Percentiles rank a stretch among this genome's conserved stretches.
Conservation (phyloP, 2,797 vertebrate genomes). For the Toxotes lorentzi region DNA sequence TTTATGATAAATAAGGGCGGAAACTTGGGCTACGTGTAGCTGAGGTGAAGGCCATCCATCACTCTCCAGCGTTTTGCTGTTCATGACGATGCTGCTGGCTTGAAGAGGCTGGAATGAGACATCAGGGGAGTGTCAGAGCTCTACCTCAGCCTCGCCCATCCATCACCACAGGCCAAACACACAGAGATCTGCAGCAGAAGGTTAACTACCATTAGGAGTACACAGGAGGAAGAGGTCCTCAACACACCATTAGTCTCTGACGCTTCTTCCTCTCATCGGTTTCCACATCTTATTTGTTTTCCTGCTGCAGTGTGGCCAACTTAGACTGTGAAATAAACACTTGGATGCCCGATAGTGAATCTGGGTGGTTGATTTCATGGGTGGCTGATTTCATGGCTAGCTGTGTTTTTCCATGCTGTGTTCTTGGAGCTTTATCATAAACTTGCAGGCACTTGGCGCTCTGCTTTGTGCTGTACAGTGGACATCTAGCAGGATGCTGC, state of each 20-base stretch:
- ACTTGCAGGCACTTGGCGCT: conserved; percentile 52
- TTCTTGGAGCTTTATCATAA: conserved; percentile 58
- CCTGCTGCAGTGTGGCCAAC: conserved; percentile 22
- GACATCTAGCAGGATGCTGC: conserved; percentile 69
- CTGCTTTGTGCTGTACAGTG: conserved; percentile 51
- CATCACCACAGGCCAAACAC: conserved; percentile 71
- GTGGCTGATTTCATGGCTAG: conserved; percentile 70
- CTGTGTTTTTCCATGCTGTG: conserved; percentile 53
- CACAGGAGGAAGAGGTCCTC: conserved; percentile 57
- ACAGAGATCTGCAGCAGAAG: conserved; percentile 52
- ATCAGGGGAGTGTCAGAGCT: conserved; percentile 73
- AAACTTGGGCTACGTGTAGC: conserved; percentile 57
- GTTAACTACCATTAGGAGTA: conserved; percentile 44
- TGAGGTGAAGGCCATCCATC: conserved; percentile 68
- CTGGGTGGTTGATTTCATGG: conserved; percentile 74
- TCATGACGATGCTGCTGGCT: conserved; percentile 37
- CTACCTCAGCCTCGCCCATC: conserved; percentile 62
- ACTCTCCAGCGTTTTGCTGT: conserved; percentile 49
- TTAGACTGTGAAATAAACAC: conserved; percentile 49
- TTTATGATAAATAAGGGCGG: conserved; percentile 64
- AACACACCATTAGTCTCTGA: conserved; percentile 37
- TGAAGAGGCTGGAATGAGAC: conserved; percentile 71
- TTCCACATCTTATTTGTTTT: conserved; percentile 54
- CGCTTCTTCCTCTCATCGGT: conserved; percentile 35
- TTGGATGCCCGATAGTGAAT: conserved; percentile 45